A percentile compares a stretch with the other conserved stretches of the same genome.
phyloP scores from a whole-genome alignment of 2,113 vertebrate species.

The Rhinopomastus cyanomelas region DNA sequence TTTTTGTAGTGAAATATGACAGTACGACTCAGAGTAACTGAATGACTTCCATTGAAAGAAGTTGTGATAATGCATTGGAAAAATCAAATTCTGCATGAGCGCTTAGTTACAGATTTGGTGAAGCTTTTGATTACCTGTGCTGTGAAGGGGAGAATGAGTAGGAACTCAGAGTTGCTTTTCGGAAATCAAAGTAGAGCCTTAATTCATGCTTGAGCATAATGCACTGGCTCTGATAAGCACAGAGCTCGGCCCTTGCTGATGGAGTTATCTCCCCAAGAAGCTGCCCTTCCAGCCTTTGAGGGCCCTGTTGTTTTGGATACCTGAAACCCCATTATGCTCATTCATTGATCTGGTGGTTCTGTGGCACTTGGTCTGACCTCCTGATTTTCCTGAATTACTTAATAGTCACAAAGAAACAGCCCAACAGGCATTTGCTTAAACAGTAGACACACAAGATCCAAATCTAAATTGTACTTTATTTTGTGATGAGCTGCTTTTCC shows the following conservation, averaged over 20 bases:
- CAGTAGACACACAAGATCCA: neutral
- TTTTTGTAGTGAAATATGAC: neutral
- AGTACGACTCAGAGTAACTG: too few species aligned
- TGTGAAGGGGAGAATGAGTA: neutral
- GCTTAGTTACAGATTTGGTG: neutral
- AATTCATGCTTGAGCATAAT: neutral
- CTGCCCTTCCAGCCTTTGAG: neutral
- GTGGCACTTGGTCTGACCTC: neutral
- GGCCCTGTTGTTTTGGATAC: slow-evolving; percentile 30
- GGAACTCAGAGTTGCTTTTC: neutral
- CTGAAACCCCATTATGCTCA: neutral
- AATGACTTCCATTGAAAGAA: neutral
- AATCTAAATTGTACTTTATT: neutral
- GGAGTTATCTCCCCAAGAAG: neutral
- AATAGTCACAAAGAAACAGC: neutral
- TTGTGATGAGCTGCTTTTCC: neutral
- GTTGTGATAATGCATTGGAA: neutral
- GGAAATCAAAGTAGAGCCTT: neutral
- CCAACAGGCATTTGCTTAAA: neutral
- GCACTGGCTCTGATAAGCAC: neutral
- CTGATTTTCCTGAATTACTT: slow-evolving; percentile 19
- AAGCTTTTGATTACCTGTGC: neutral
- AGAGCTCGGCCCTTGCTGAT: neutral
- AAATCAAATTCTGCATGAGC: neutral
- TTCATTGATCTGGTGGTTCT: neutral